A percentile compares a stretch with the other conserved stretches of the same genome.
phyloP scores from a whole-genome alignment of 2,888 invertebrate species.

The Gastracanthus pulcherrimus region DNA sequence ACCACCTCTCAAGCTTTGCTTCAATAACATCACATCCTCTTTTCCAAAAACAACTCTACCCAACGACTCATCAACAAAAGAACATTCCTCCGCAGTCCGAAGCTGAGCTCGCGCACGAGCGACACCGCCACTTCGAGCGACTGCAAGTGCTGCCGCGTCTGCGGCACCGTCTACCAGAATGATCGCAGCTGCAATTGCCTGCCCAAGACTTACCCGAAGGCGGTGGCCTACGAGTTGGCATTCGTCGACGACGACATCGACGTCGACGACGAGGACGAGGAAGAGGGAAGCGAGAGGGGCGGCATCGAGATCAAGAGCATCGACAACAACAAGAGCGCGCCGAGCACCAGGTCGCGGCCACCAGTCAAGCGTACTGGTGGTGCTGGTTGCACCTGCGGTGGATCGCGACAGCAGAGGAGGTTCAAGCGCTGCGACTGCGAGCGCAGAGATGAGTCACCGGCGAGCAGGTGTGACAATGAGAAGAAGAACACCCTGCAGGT shows the following conservation, averaged over 20 bases:
- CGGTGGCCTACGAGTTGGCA: conserved; percentile 78
- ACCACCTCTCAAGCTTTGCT: too few relatives aligned
- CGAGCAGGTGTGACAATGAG: not conserved
- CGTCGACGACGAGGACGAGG: conserved; percentile 30
- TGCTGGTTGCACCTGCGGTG: conserved; percentile 22
- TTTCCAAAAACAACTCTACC: too few relatives aligned
- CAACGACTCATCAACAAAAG: too few relatives aligned
- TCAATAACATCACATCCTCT: too few relatives aligned
- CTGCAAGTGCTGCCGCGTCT: conserved; percentile 67
- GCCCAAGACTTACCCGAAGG: conserved; percentile 70
- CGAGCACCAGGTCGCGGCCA: not conserved
- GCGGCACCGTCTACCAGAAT: conserved; percentile 69
- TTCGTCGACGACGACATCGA: conserved; percentile 66
- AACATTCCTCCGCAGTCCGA: too few relatives aligned
- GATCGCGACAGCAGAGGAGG: not conserved
- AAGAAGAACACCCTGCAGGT: conserved; percentile 47
- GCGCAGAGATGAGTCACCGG: not conserved
- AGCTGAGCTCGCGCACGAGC: not conserved
- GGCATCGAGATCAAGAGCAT: conserved; percentile 67
- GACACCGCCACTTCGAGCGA: conserved; percentile 15
- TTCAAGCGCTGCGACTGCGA: conserved; percentile 30
- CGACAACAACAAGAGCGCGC: not conserved
- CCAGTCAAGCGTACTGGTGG: not conserved
- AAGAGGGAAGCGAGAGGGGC: conserved; percentile 58
- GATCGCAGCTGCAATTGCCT: conserved; percentile 67